A percentile compares a stretch with the other conserved stretches of the same genome.
These are phyloP conservation scores for Drosophila micromelanica DNA, from an alignment of 1,140 invertebrate species.

Conservation along the genomic window DNA sequence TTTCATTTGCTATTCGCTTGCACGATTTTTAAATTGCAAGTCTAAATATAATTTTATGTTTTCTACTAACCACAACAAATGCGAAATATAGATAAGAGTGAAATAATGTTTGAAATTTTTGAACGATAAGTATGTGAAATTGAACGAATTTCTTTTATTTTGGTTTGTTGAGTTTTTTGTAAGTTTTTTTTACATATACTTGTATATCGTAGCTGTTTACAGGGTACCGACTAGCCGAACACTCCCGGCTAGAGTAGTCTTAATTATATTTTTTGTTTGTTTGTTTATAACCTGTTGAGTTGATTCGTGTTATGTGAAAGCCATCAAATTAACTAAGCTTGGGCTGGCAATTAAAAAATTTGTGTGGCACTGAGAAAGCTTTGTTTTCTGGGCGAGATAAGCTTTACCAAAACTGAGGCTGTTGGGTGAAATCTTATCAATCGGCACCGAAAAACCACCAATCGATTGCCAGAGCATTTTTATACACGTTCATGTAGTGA, in stretches of 20 bases:
- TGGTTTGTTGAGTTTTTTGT: too few relatives aligned
- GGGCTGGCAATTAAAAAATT: constrained; percentile 50
- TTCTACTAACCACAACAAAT: too few relatives aligned
- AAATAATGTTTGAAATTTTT: too few relatives aligned
- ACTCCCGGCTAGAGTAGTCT: not conserved
- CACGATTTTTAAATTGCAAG: too few relatives aligned
- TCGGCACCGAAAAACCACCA: constrained; percentile 6
- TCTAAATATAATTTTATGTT: too few relatives aligned
- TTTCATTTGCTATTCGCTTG: too few relatives aligned
- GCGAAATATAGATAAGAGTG: too few relatives aligned
- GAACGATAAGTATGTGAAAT: too few relatives aligned
- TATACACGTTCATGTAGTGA: too few relatives aligned
- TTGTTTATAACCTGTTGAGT: constrained; percentile 38
- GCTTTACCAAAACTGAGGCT: constrained; percentile 18
- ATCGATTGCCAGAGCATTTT: constrained; percentile 38
- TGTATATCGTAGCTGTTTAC: not conserved
- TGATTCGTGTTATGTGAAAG: constrained; percentile 31
- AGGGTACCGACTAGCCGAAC: not conserved
- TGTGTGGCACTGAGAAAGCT: constrained; percentile 61
- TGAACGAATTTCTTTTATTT: too few relatives aligned
- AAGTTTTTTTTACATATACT: too few relatives aligned
- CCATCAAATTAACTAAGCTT: constrained; percentile 25
- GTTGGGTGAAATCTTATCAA: constrained; percentile 74
- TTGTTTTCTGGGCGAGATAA: constrained; percentile 55
- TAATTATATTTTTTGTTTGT: constrained; percentile 10